phyloP scores from a whole-genome alignment of 2,888 invertebrate species.

The Xestia ashworthii region DNA sequence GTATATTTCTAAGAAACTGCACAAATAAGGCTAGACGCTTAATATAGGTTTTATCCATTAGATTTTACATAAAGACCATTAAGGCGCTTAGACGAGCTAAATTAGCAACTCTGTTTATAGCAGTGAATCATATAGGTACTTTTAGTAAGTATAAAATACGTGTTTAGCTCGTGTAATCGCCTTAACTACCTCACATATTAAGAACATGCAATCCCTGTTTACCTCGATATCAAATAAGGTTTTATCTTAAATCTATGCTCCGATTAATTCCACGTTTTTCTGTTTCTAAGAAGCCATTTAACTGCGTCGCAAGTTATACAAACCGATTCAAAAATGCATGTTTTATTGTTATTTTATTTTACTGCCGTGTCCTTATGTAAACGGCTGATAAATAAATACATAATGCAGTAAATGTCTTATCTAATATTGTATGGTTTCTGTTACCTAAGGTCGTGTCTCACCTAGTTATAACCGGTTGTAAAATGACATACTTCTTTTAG shows the following conservation, averaged over 20 bases:
- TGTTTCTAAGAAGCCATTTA: constrained; percentile 40
- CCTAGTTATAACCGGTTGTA: too few relatives aligned
- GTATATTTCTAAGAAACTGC: constrained; percentile 6
- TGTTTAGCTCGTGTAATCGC: too few relatives aligned
- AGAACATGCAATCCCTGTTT: constrained; percentile 11
- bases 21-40: not conserved
- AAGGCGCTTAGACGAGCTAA: too few relatives aligned
- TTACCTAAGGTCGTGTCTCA: constrained; percentile 13
- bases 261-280: constrained; percentile 26
- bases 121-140: too few relatives aligned
- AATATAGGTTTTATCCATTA: not conserved
- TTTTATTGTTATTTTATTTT: constrained; percentile 30
- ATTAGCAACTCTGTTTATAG: too few relatives aligned
- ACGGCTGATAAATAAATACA: not conserved
- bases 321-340: not conserved
- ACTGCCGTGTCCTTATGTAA: constrained; percentile 5
- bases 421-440: constrained; percentile 8
- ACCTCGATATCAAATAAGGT: constrained; percentile 34
- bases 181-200: constrained; percentile 19
- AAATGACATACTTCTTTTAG: not conserved
- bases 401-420: not conserved
- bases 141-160: too few relatives aligned
- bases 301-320: constrained; percentile 16
- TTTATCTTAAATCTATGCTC: constrained; percentile 6
- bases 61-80: constrained; percentile 6